Base-by-base conservation (phyloP, 1,140 invertebrate genomes). In the Drosophila prosaltans region DNA sequence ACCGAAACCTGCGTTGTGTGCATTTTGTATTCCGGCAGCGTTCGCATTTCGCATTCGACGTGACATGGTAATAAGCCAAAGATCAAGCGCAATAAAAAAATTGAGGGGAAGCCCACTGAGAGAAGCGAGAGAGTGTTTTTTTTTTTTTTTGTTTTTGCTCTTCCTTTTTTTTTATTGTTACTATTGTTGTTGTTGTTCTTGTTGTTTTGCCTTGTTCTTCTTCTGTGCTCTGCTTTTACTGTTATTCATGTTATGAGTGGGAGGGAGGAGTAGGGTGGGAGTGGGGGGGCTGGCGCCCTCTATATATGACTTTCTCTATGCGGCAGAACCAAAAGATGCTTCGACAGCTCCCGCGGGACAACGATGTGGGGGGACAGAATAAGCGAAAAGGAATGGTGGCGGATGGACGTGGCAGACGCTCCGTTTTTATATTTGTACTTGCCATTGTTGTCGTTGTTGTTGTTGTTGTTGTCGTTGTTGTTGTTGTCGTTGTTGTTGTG, bases 31-130 rank as follows among this genome's bases (percentile, higher is more conserved):
- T 84, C 81, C 59, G 74, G 59, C 75, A 77, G 72, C 82, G 86
- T 90, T 71, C 78, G 80, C 71, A 82, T 72, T 86, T 89, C 84
- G 75, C 71, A 81, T 78, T 79, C 75, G 81, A 84, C 74, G 80
- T 82, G 86, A 90, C 86, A 88, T 83, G 82, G 78, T 90, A 91
- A 91, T 90, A 90, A 88, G 85, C 72, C 78, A 88, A 88, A 91
- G 90, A 90, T 91, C 78, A 82, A 83, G 77, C 80, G 65, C 71
- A 74, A 89, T 71, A 81, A 84, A 78, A 69, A 40, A 81, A 78
- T 65, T 51, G 45, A 51, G 45, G 45, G 45, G 45, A 51, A 51
- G 45, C 45, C 45, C 45, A 51, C 45, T 51, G 45, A 59, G 55
- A 26, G 16, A 16, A 16, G 57, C 21, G 55, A 58, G 43, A 54